Evolutionary conservation across 1,140 invertebrate genomes (phyloP).

Genomic region (Periplaneta americana): DNA sequence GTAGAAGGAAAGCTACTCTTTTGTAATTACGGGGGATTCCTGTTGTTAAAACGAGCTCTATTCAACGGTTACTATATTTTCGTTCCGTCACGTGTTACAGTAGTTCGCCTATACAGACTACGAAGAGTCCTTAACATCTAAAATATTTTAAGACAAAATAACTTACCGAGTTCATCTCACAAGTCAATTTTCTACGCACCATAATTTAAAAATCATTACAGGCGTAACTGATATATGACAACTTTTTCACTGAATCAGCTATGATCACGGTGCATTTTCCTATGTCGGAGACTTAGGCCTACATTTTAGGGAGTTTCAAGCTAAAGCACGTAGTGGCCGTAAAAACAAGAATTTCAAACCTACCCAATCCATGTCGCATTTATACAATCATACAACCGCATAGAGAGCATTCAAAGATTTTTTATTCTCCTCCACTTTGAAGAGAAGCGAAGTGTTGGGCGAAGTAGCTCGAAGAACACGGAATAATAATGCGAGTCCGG

Average conservation of each 20-base stretch:
- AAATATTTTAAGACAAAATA: not conserved
- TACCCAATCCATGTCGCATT: not conserved
- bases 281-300: not conserved
- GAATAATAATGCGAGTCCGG: not conserved
- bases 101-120: not conserved
- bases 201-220: not conserved
- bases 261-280: not conserved
- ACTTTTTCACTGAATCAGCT: not conserved
- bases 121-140: not conserved
- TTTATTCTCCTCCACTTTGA: not conserved
- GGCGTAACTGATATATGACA: not conserved
- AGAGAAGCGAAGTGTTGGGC: not conserved
- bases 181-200: not conserved
- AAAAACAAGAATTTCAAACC: not conserved
- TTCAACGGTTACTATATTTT: too few species aligned
- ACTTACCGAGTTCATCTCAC: not conserved
- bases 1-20: too few species aligned
- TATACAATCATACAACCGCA: not conserved
- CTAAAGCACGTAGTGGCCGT: not conserved
- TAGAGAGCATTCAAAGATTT: not conserved
- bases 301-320: not conserved
- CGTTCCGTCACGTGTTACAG: not conserved
- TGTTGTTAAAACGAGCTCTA: too few species aligned
- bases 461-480: not conserved
- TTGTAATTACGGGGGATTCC: too few species aligned